phyloP scores from a whole-genome alignment of 2,888 invertebrate genomes.

The Coecobrya sp. region DNA sequence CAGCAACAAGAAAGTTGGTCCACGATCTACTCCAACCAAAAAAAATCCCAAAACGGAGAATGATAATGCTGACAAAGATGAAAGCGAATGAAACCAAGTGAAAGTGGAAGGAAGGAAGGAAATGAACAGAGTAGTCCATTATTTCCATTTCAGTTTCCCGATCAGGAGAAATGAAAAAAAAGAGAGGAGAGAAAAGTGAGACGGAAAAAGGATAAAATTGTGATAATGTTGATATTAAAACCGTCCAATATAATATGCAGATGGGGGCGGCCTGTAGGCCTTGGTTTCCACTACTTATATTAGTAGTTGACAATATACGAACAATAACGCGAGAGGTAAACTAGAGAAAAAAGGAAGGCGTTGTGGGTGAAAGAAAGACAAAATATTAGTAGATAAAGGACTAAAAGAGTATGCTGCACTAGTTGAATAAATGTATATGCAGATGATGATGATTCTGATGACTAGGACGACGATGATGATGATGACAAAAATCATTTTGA shows the following conservation, averaged over 20 bases:
- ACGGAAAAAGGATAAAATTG: slow-evolving; percentile 4
- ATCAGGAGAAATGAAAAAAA: slow-evolving; percentile 10
- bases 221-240: slow-evolving; percentile 28
- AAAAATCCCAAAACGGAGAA: background rate
- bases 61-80: background rate
- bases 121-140: background rate
- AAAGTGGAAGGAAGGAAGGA: slow-evolving; percentile 9
- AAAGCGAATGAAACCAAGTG: background rate
- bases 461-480: background rate
- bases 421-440: background rate
- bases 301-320: background rate
- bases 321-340: background rate
- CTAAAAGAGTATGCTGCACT: too few species aligned
- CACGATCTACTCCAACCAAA: background rate
- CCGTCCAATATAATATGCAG: slow-evolving; percentile 22
- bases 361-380: background rate
- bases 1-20: background rate
- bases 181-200: background rate
- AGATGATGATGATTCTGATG: background rate
- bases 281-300: too few species aligned
- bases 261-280: background rate
- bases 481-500: slow-evolving; percentile 10
- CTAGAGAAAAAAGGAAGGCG: background rate
- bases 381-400: background rate
- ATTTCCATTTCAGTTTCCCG: slow-evolving; percentile 26